Evolutionary conservation across 2,888 invertebrate species (phyloP).

Genomic region (Branchellion lobata): DNA sequence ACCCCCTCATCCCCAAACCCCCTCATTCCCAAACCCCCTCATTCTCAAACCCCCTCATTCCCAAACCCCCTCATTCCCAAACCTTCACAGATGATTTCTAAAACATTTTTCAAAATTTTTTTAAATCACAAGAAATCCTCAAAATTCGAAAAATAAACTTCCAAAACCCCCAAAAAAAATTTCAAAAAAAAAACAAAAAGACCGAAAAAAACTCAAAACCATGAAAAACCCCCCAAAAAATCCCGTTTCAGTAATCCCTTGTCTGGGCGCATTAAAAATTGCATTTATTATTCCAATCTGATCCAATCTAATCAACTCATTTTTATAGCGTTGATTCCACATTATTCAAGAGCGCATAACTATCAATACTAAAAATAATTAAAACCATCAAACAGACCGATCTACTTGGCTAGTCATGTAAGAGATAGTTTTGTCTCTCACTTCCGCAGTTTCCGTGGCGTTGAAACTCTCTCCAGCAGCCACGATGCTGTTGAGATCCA

Average conservation of each 20-base stretch:
- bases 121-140: neutral
- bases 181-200: no score
- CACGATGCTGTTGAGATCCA: slow-evolving; percentile 46
- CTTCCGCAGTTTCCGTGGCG: slow-evolving; percentile 43
- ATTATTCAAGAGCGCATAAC: no score
- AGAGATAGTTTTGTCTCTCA: slow-evolving; percentile 38
- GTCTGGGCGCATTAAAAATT: neutral
- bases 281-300: neutral
- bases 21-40: no score
- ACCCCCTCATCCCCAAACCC: no score
- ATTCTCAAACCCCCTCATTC: no score
- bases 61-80: no score
- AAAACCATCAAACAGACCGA: slow-evolving; percentile 17
- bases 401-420: slow-evolving; percentile 46
- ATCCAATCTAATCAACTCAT: no score
- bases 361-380: neutral
- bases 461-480: slow-evolving; percentile 42
- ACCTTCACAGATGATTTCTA: no score
- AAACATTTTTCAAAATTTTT: neutral
- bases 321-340: no score
- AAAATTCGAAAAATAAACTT: neutral
- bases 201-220: no score
- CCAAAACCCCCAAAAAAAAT: neutral
- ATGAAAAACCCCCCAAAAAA: no score
- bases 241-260: no score